Percentiles rank a stretch among this genome's conserved stretches.
phyloP scores from a whole-genome alignment of 2,888 invertebrate species.

The Noctua janthina region DNA sequence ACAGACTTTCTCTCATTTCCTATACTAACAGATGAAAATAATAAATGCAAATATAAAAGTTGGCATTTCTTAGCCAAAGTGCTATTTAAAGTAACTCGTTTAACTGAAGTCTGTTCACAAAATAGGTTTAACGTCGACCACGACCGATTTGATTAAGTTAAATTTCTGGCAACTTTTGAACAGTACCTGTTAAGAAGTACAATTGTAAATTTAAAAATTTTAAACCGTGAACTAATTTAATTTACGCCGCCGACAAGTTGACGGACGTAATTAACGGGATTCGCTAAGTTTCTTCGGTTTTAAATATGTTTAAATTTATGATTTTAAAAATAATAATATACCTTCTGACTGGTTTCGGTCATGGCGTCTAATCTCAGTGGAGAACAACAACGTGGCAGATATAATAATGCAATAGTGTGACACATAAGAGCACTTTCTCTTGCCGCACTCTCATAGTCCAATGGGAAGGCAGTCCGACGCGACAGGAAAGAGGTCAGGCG shows the following conservation, averaged over 20 bases:
- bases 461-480: neutral
- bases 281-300: constrained; percentile 43
- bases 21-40: constrained; percentile 64
- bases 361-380: neutral
- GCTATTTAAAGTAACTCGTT: constrained; percentile 81
- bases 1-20: constrained; percentile 46
- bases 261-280: constrained; percentile 64
- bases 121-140: constrained; percentile 86
- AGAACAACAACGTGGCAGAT: neutral
- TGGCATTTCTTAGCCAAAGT: constrained; percentile 78
- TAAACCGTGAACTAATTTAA: constrained; percentile 64
- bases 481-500: neutral
- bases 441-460: neutral
- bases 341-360: neutral
- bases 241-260: constrained; percentile 67
- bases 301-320: constrained; percentile 25
- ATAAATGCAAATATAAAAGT: constrained; percentile 81
- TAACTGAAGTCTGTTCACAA: constrained; percentile 82
- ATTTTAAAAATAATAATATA: neutral
- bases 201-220: constrained; percentile 76
- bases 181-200: constrained; percentile 80
- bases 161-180: constrained; percentile 85
- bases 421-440: neutral
- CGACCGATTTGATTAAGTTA: constrained; percentile 85
- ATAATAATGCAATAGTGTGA: neutral